Base-by-base conservation (phyloP, 2,888 invertebrate genomes). In the Odontomyia ornata region DNA sequence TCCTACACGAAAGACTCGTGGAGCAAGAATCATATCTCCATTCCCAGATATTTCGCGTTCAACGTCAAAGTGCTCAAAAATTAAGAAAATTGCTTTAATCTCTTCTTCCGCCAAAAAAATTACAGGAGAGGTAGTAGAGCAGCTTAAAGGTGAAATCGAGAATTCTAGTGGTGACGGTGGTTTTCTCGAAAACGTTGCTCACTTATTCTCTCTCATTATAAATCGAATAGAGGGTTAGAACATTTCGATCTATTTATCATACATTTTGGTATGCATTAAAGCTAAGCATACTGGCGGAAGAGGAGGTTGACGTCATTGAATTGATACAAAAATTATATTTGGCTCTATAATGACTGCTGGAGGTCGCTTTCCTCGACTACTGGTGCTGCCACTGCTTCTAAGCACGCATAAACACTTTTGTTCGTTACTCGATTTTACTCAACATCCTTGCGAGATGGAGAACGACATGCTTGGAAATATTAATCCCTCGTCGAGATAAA, bases 401-500 rank as follows among this genome's bases (percentile, higher is more conserved):
- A 62, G 43, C 36, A 75, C 60, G 36, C 62, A 36, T 76, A 76
- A 64, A 75, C 75, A 21, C 75, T 75, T 76, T 43, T 46, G 47
- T 56, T 64, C 56, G 23, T 65, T 52, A 25, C 47, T 5, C 23
- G 67, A 47, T 52, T 21, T 30, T 23, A 13, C n/a, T 64, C 30
- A 13, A 43, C 28, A 36, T 36, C 36, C 36, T 36, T 36, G 3
- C 36, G 36, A 36, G 36, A 9, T 36, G 36, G 36, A 36, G 36
- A 36, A 43, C 43, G n/a, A 52, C 21, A 65, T 76, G 25, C 76
- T 79, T 77, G 76, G 62, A 79, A 76, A 56, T 71, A 75, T 78
- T 56, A 75, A 60, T 77, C 57, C 77, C 75, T 76, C 76, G 75
- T 75, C 69, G 78, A 79, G 80, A 76, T 76, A 76, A 80, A 80